Evolutionary conservation across 1,140 invertebrate species (phyloP), one percentile per base, ranked within the genome.

Genomic region (Augochlora pura): DNA sequence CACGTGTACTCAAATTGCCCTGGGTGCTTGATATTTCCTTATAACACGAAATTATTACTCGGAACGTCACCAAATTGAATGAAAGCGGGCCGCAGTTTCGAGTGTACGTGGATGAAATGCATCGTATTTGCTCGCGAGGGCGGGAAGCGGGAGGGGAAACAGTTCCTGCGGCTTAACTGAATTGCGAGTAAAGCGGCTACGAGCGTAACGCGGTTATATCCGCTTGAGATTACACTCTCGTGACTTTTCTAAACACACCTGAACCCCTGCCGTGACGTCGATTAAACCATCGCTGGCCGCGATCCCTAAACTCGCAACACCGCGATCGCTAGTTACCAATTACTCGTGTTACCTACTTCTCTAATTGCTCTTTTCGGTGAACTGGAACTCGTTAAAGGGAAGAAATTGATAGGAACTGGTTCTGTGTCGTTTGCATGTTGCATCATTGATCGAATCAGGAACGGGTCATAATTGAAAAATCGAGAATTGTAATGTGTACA

Each of bases 51-150:
- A 83, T 83, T 83, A 80, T 83, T 71, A 80, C 65, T 62, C 18
- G 46, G 18, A 67, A 68, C 46, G 64, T 83, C 68, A 21, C 59
- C 38, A 25, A 77, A 84, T 84, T 84, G 81, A 83, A 83, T 68
- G 71, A 84, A 64, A 57, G 25, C 57, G 46, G 39, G n/a, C 49
- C 62, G 66, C 42, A 80, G 42, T 80, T 83, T 62, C 62, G 75
- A 74, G 66, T 8, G 46, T 77, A 77, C 65, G 67, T 42, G 75
- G 59, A 71, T 63, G 75, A 52, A 71, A 77, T 68, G 64, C 38
- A 42, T 68, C 21, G 23, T 54, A 10, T 74, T 54, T 25, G 12
- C 67, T 27, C 12, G 46, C 7, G 27, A 7, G 7, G 60, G 25
- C n/a, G 42, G 12, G 60, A 8, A 25, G 32, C 25, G 23, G 21